These are phyloP conservation scores for Aphidius gifuensis DNA, from an alignment of 1,140 invertebrate species.

Conservation along the genomic window DNA sequence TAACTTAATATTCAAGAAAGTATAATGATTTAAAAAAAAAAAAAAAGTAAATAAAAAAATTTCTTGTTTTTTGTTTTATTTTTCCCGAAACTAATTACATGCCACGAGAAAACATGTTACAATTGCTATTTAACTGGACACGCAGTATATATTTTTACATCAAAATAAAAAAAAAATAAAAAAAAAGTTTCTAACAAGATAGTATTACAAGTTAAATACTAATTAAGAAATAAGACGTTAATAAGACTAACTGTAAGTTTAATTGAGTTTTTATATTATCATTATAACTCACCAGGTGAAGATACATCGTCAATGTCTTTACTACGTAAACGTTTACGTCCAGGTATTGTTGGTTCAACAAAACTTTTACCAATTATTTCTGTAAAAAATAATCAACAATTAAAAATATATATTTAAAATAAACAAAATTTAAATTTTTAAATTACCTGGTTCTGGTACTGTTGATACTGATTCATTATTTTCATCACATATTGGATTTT, in stretches of 20 bases:
- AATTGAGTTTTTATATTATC: conserved; percentile 25
- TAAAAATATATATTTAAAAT: no score
- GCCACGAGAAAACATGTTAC: conserved; percentile 18
- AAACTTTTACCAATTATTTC: conserved; percentile 29
- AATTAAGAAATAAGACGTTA: conserved; percentile 36
- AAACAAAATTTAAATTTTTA: background rate
- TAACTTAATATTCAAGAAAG: conserved; percentile 14
- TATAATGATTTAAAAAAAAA: conserved; percentile 22
- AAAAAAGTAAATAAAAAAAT: conserved; percentile 25
- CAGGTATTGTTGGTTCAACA: conserved; percentile 36
- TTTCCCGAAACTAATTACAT: conserved; percentile 41
- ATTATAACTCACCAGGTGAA: conserved; percentile 50
- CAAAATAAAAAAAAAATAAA: conserved; percentile 3
- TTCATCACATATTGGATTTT: background rate
- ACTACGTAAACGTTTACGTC: conserved; percentile 50
- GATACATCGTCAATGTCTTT: conserved; percentile 44
- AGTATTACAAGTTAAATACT: conserved; percentile 27
- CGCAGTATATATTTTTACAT: conserved; percentile 33
- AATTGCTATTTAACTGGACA: conserved; percentile 13
- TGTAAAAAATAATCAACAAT: conserved; percentile 5
- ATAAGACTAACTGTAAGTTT: conserved; percentile 31
- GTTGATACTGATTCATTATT: background rate
- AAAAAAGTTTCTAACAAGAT: conserved; percentile 40
- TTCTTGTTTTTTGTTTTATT: conserved; percentile 29
- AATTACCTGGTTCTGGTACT: background rate